Evolutionary conservation across 2,888 invertebrate genomes (phyloP).

Genomic region (Troides helena): DNA sequence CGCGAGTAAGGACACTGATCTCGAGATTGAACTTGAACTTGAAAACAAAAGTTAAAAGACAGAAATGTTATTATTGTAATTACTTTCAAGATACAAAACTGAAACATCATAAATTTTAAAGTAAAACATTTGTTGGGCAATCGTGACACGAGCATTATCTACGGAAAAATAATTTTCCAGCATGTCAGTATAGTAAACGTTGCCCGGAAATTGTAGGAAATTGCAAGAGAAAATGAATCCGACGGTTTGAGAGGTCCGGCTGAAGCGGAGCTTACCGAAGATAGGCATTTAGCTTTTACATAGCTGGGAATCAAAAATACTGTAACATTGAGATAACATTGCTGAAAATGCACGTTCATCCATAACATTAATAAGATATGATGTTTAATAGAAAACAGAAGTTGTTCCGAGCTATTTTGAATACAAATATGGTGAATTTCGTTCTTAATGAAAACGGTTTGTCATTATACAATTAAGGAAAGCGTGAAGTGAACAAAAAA

Average conservation of each 20-base stretch:
- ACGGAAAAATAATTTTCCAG: slow-evolving; percentile 69
- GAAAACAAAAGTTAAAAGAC: slow-evolving; percentile 33
- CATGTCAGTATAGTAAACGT: slow-evolving; percentile 67
- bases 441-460: neutral
- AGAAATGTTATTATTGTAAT: neutral
- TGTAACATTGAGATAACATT: neutral
- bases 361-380: neutral
- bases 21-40: slow-evolving; percentile 64
- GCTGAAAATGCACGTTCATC: neutral
- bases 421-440: neutral
- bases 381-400: too few relatives aligned
- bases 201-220: slow-evolving; percentile 80
- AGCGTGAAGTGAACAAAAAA: slow-evolving; percentile 46
- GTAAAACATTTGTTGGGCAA: slow-evolving; percentile 33
- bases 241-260: slow-evolving; percentile 67
- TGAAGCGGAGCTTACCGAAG: slow-evolving; percentile 39
- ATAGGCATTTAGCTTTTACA: slow-evolving; percentile 34
- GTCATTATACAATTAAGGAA: slow-evolving; percentile 27
- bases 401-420: neutral
- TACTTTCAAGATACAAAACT: slow-evolving; percentile 7
- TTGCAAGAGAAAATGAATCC: slow-evolving; percentile 79
- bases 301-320: neutral
- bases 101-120: slow-evolving; percentile 33
- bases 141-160: slow-evolving; percentile 43
- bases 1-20: slow-evolving; percentile 66